phyloP scores from a whole-genome alignment of 2,797 vertebrate species.

The Chaetodon trifasciatus region DNA sequence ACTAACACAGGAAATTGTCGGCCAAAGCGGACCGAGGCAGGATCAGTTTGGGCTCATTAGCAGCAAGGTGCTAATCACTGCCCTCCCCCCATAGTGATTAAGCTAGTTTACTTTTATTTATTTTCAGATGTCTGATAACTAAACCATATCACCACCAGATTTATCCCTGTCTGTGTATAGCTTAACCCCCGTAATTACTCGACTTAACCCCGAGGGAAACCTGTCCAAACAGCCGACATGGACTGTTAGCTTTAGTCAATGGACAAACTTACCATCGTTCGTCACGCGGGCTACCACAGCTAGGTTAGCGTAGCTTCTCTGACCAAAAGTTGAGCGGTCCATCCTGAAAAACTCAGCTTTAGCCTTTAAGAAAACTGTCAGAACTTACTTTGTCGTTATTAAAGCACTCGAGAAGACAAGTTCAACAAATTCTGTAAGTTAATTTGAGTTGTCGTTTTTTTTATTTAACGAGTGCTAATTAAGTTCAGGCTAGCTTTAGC shows the following conservation, averaged over 20 bases:
- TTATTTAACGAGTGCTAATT: too few relatives aligned
- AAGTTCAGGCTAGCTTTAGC: not conserved
- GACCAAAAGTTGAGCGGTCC: constrained; percentile 16
- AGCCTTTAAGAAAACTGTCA: not conserved
- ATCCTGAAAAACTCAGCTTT: not conserved
- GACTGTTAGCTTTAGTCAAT: not conserved
- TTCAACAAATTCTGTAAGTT: too few relatives aligned
- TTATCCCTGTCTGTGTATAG: fast-evolving
- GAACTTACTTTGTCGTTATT: fast-evolving
- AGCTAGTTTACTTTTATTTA: not conserved
- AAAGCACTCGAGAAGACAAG: too few relatives aligned
- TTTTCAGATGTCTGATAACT: not conserved
- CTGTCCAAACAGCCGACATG: not conserved
- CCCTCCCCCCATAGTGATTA: not conserved
- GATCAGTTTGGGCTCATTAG: not conserved
- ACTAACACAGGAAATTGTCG: too few relatives aligned
- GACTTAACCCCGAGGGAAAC: fast-evolving
- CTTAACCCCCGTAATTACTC: fast-evolving
- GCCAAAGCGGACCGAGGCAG: too few relatives aligned
- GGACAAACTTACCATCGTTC: constrained; percentile 51
- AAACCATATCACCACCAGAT: not conserved
- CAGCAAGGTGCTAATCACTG: not conserved
- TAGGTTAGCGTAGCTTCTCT: constrained; percentile 67
- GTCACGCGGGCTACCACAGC: constrained; percentile 71
- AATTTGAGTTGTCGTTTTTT: too few relatives aligned